Evolutionary conservation across 2,113 vertebrate species (phyloP).

Genomic region (Nymphicus hollandicus): DNA sequence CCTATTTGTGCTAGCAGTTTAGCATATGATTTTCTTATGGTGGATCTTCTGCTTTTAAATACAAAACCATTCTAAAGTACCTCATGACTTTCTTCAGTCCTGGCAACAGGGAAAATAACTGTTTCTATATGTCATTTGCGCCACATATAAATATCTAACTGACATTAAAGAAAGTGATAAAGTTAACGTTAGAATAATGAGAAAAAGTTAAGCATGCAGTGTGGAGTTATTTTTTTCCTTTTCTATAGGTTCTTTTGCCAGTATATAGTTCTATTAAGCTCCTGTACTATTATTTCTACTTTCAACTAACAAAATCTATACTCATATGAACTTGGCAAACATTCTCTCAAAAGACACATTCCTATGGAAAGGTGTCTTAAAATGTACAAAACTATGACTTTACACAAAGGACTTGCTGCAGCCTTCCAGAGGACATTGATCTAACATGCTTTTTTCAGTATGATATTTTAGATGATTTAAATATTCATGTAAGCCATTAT

Average conservation of each 20-base stretch:
- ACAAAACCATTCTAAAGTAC: background rate
- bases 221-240: background rate
- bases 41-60: background rate
- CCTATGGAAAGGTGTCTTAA: constrained; percentile 16
- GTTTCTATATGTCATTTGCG: background rate
- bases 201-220: background rate
- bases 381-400: constrained; percentile 52
- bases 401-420: constrained; percentile 28
- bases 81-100: background rate
- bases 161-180: background rate
- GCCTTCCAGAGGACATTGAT: constrained; percentile 53
- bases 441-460: constrained; percentile 29
- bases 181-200: background rate
- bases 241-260: background rate
- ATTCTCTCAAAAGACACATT: constrained; percentile 11
- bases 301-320: constrained; percentile 65
- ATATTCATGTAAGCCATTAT: constrained; percentile 62
- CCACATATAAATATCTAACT: background rate
- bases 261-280: constrained; percentile 24
- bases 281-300: background rate
- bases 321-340: constrained; percentile 15
- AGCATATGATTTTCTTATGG: background rate
- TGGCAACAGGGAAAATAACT: background rate
- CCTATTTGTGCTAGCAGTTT: background rate
- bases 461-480: constrained; percentile 61